Evolutionary conservation across 2,888 invertebrate genomes (phyloP).

Genomic region (Apodemia zela): DNA sequence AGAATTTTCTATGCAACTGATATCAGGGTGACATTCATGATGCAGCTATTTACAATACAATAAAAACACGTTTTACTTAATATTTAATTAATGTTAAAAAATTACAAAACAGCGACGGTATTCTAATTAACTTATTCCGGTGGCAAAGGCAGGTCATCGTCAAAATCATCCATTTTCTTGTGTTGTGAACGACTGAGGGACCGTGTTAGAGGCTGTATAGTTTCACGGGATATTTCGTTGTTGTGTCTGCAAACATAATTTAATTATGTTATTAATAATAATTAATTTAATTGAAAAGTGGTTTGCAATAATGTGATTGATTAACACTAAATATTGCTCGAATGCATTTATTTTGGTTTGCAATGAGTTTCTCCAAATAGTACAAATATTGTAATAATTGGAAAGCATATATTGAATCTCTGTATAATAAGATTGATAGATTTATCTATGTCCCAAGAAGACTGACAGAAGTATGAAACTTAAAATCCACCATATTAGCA

Average conservation of each 20-base stretch:
- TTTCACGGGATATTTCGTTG: conserved; percentile 39
- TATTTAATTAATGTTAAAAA: conserved; percentile 15
- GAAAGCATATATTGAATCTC: too few species aligned
- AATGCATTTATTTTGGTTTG: too few species aligned
- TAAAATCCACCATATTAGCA: too few species aligned
- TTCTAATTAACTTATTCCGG: conserved; percentile 48
- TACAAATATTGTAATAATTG: too few species aligned
- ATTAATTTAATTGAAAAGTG: too few species aligned
- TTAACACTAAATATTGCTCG: too few species aligned
- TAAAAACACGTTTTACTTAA: not conserved
- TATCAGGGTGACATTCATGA: not conserved
- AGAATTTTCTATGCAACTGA: not conserved
- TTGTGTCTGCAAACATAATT: conserved; percentile 32
- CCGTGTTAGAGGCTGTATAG: conserved; percentile 45
- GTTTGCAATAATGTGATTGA: too few species aligned
- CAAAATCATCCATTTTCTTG: conserved; percentile 58
- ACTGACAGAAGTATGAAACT: too few species aligned
- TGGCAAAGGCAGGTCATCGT: conserved; percentile 69
- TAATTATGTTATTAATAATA: too few species aligned
- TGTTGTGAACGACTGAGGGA: conserved; percentile 42
- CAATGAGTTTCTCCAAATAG: too few species aligned
- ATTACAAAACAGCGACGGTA: not conserved
- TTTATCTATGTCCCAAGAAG: too few species aligned
- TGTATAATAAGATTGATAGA: too few species aligned
- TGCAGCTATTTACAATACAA: not conserved